These are phyloP conservation scores for Trichogramma evanescens DNA, from an alignment of 2,888 invertebrate species.

Conservation along the genomic window DNA sequence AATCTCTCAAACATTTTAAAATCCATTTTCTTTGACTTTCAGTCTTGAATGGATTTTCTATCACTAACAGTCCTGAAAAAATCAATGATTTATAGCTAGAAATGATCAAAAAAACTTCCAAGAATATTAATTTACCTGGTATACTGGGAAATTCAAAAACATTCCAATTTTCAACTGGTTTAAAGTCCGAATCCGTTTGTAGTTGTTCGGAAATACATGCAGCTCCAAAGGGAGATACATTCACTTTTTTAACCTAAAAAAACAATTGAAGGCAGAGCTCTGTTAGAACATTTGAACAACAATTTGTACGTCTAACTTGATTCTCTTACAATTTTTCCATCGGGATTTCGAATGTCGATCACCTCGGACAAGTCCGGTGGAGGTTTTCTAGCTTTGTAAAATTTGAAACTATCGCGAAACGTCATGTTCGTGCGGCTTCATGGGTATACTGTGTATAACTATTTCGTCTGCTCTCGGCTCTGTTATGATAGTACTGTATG, in stretches of 20 bases:
- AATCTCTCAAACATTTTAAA: slow-evolving; percentile 67
- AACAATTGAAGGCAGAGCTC: background rate
- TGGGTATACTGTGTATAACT: too few relatives aligned
- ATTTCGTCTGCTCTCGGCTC: too few relatives aligned
- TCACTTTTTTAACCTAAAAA: slow-evolving; percentile 40
- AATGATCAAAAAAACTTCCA: background rate
- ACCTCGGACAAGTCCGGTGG: slow-evolving; percentile 60
- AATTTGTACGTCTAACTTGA: background rate
- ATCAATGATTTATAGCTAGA: slow-evolving; percentile 1
- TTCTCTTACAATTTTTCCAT: slow-evolving; percentile 28
- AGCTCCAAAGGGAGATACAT: background rate
- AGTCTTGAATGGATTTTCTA: slow-evolving; percentile 75
- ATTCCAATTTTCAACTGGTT: slow-evolving; percentile 55
- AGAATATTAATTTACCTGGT: slow-evolving; percentile 49
- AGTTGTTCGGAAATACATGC: slow-evolving; percentile 3
- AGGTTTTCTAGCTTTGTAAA: slow-evolving; percentile 66
- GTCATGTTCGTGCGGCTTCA: slow-evolving; percentile 33
- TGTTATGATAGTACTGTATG: too few relatives aligned
- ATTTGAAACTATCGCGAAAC: slow-evolving; percentile 72
- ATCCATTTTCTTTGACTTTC: slow-evolving; percentile 80
- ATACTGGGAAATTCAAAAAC: slow-evolving; percentile 55
- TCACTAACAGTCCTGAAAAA: slow-evolving; percentile 63
- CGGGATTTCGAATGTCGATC: slow-evolving; percentile 50
- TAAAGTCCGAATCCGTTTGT: slow-evolving; percentile 41
- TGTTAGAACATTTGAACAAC: background rate